Conservation (phyloP, 2,797 vertebrate genomes). For the Tauraco hartlaubi region DNA sequence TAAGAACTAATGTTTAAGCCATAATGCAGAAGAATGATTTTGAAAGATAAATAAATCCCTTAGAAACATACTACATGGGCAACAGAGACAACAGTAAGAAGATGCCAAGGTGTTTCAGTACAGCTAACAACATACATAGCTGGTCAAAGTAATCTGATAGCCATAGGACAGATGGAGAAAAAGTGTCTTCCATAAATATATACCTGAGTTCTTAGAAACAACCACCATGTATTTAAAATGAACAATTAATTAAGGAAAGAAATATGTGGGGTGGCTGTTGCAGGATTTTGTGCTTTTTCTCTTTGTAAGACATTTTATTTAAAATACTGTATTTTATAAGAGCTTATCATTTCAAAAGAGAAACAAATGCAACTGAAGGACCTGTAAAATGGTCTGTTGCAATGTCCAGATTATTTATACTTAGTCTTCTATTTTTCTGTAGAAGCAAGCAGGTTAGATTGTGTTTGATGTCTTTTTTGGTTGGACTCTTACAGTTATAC, state of each 20-base stretch:
- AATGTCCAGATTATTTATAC: background rate
- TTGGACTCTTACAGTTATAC: background rate
- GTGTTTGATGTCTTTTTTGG: constrained; percentile 16
- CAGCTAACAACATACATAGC: background rate
- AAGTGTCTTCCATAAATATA: background rate
- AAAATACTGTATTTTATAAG: constrained; percentile 1
- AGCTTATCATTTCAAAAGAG: background rate
- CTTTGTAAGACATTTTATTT: background rate
- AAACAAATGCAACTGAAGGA: background rate
- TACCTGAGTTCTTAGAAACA: background rate
- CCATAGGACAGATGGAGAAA: background rate
- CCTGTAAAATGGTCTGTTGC: background rate
- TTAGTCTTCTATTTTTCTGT: background rate
- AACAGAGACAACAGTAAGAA: background rate
- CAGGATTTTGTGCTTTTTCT: background rate
- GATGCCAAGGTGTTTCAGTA: background rate
- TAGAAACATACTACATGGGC: background rate
- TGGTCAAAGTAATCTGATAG: background rate
- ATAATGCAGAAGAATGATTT: background rate
- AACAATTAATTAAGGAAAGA: background rate
- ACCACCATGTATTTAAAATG: background rate
- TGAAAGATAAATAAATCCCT: background rate
- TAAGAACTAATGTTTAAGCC: background rate
- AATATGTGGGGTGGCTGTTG: background rate
- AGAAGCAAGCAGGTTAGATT: background rate